A percentile compares a stretch with the other conserved stretches of the same genome.
phyloP scores from a whole-genome alignment of 2,113 vertebrate genomes.

The Oryzias melastigma region DNA sequence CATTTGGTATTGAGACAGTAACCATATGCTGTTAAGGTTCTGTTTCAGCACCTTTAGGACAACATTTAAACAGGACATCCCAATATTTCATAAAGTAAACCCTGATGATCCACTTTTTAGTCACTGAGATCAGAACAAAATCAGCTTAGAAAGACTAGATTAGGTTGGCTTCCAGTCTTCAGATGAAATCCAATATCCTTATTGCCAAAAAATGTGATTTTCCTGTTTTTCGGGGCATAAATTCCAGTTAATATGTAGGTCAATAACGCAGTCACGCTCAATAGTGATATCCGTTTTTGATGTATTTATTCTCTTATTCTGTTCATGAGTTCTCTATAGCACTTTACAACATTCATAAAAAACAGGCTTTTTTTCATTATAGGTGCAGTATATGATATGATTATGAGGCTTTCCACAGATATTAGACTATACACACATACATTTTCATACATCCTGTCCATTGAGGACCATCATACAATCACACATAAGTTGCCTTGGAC shows the following conservation, averaged over 20 bases:
- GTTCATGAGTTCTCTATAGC: constrained; percentile 65
- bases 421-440: constrained; percentile 61
- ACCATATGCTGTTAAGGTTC: too few relatives aligned
- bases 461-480: constrained; percentile 41
- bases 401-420: constrained; percentile 58
- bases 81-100: constrained; percentile 2
- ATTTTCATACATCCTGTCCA: constrained; percentile 41
- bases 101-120: constrained; percentile 2
- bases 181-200: constrained; percentile 32
- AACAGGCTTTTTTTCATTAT: constrained; percentile 40
- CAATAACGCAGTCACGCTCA: constrained; percentile 10
- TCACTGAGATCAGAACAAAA: constrained; percentile 10
- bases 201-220: constrained; percentile 34
- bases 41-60: too few relatives aligned
- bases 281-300: constrained; percentile 19
- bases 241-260: constrained; percentile 15
- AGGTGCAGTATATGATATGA: constrained; percentile 64
- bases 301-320: constrained; percentile 60
- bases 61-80: background rate
- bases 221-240: constrained; percentile 7
- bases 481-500: constrained; percentile 30
- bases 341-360: constrained; percentile 69
- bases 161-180: constrained; percentile 34
- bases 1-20: too few relatives aligned
- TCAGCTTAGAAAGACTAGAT: constrained; percentile 41